These are phyloP conservation scores for Leucophenga montana DNA, from an alignment of 2,888 invertebrate genomes.

Conservation along the genomic window DNA sequence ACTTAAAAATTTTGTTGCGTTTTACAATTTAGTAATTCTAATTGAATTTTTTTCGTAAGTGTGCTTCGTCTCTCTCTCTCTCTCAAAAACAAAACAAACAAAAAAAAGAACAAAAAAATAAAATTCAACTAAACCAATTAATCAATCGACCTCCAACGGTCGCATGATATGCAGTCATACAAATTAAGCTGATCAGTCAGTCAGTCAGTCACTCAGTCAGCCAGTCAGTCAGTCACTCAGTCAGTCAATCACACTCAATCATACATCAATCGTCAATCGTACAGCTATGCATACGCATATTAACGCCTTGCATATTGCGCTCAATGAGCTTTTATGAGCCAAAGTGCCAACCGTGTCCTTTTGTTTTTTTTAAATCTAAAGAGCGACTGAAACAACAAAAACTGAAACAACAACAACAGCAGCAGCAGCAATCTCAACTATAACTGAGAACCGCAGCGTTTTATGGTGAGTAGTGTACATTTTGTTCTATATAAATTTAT, in stretches of 20 bases:
- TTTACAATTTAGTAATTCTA: not conserved
- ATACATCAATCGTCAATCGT: too few species aligned
- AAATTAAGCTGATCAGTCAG: not conserved
- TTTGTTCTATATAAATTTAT: too few species aligned
- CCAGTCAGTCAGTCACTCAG: not conserved
- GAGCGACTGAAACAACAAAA: too few species aligned
- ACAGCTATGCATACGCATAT: too few species aligned
- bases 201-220: not conserved
- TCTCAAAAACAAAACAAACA: not conserved
- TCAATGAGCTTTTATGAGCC: too few species aligned
- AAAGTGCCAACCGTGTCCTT: too few species aligned
- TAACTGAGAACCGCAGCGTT: too few species aligned
- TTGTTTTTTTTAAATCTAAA: not conserved
- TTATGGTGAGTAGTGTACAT: too few species aligned
- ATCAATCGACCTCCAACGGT: not conserved
- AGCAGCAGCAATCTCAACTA: not conserved
- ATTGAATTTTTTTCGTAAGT: not conserved
- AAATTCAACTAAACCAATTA: not conserved
- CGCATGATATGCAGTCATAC: not conserved
- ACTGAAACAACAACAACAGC: too few species aligned
- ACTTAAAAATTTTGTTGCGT: too few species aligned
- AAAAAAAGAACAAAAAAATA: not conserved
- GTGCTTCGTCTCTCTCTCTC: not conserved
- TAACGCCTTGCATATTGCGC: too few species aligned
- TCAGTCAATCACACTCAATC: not conserved